A percentile compares a stretch with the other conserved stretches of the same genome.
phyloP scores from a whole-genome alignment of 2,888 invertebrate genomes.

The Strigamia maritima region DNA sequence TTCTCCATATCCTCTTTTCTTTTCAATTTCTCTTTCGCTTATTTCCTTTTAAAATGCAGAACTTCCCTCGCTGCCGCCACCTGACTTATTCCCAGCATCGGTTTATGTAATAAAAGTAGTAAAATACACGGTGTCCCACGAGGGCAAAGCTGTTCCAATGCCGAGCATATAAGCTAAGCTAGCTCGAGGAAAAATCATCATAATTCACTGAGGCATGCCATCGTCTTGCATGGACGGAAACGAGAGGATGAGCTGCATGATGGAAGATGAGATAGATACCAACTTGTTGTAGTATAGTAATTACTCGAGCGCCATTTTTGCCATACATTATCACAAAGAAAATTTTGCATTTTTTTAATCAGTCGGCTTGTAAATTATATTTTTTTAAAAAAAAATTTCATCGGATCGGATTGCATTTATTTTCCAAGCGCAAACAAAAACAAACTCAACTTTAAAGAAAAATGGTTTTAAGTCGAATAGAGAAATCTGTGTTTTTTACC shows the following conservation, averaged over 20 bases:
- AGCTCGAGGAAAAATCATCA: conserved; percentile 27
- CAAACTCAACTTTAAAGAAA: conserved; percentile 13
- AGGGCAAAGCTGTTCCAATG: conserved; percentile 23
- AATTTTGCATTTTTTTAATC: background rate
- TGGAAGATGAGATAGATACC: background rate
- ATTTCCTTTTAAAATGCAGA: conserved; percentile 28
- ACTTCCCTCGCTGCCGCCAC: conserved; percentile 18
- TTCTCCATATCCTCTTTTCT: conserved; percentile 27
- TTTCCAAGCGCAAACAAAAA: background rate
- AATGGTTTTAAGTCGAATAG: conserved; percentile 6
- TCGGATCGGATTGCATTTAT: background rate
- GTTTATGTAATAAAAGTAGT: conserved; percentile 28
- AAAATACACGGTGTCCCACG: conserved; percentile 26
- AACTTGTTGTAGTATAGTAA: background rate
- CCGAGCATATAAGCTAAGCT: conserved; percentile 9
- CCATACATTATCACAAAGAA: background rate
- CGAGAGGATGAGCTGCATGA: conserved; percentile 11
- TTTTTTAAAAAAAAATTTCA: background rate
- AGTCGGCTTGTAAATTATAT: background rate
- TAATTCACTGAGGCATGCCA: conserved; percentile 17
- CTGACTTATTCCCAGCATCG: conserved; percentile 23
- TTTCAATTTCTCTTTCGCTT: conserved; percentile 21
- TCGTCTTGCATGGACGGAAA: conserved; percentile 22
- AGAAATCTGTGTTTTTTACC: background rate
- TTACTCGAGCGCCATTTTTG: background rate